Conservation (phyloP, 1,140 invertebrate genomes). For the Trachymyrmex cornetzi region DNA sequence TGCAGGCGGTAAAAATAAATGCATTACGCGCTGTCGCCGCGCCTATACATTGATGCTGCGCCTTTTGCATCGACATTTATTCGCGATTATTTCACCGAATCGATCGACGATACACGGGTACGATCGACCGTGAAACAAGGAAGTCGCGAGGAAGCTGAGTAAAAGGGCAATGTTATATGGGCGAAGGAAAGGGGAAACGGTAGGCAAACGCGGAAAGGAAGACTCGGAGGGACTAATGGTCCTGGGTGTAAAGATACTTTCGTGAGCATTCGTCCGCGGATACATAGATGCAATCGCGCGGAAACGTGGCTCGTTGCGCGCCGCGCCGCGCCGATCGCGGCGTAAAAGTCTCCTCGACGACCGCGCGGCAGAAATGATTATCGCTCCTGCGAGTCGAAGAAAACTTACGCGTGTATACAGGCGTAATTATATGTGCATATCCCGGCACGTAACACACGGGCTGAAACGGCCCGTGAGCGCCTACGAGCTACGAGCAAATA, state of each 20-base stretch:
- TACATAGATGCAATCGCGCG: constrained; percentile 60
- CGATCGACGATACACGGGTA: constrained; percentile 21
- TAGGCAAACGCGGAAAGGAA: constrained; percentile 23
- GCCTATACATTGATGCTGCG: constrained; percentile 42
- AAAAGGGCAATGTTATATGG: constrained; percentile 50
- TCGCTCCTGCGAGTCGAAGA: constrained; percentile 66
- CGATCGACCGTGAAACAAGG: constrained; percentile 33
- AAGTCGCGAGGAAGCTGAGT: constrained; percentile 47
- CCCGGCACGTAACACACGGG: constrained; percentile 66
- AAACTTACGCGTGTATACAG: constrained; percentile 69
- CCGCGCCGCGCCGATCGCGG: constrained; percentile 22
- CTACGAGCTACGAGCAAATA: constrained; percentile 72
- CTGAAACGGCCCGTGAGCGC: constrained; percentile 67
- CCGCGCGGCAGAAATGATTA: constrained; percentile 66
- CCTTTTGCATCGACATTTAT: constrained; percentile 44
- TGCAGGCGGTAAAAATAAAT: constrained; percentile 39
- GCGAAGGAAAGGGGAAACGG: background rate
- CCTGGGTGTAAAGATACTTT: constrained; percentile 47
- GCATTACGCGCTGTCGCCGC: constrained; percentile 41
- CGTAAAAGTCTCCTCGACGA: constrained; percentile 22
- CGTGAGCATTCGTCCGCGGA: constrained; percentile 44
- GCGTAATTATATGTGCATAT: constrained; percentile 74
- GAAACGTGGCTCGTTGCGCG: constrained; percentile 57
- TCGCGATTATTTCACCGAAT: constrained; percentile 49
- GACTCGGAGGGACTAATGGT: constrained; percentile 51